These are phyloP conservation scores for Lutjanus erythropterus DNA, from an alignment of 2,113 vertebrate species.

Conservation along the genomic window DNA sequence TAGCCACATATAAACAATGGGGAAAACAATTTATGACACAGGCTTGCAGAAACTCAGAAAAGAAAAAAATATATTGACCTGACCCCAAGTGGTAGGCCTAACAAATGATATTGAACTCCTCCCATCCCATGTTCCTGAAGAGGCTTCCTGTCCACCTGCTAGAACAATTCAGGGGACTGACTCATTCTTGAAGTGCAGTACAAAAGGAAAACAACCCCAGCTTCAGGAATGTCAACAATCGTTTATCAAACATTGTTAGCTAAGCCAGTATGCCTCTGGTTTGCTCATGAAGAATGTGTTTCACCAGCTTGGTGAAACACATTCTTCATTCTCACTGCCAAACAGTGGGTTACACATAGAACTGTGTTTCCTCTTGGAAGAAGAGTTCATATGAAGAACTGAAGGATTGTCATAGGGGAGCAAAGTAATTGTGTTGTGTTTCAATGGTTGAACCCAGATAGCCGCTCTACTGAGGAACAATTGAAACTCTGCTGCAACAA, in stretches of 20 bases:
- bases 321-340: constrained; percentile 11
- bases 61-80: constrained; percentile 21
- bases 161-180: constrained; percentile 80
- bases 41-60: constrained; percentile 19
- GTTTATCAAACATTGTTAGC: constrained; percentile 55
- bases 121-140: constrained; percentile 80
- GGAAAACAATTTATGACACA: not conserved
- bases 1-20: not conserved
- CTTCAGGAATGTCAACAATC: constrained; percentile 73
- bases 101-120: constrained; percentile 70
- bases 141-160: constrained; percentile 83
- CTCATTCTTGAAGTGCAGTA: constrained; percentile 70
- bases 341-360: constrained; percentile 22
- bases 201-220: constrained; percentile 63
- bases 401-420: not conserved
- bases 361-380: constrained; percentile 32
- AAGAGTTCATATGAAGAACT: constrained; percentile 22
- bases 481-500: constrained; percentile 1
- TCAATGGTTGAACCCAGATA: not conserved
- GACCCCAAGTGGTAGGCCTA: constrained; percentile 35
- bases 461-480: not conserved
- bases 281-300: too few species aligned
- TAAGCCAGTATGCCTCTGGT: constrained; percentile 15
- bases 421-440: constrained; percentile 5
- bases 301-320: constrained; percentile 22